These are phyloP conservation scores for Lagorchestes hirsutus DNA, from an alignment of 2,797 vertebrate species.

Conservation along the genomic window DNA sequence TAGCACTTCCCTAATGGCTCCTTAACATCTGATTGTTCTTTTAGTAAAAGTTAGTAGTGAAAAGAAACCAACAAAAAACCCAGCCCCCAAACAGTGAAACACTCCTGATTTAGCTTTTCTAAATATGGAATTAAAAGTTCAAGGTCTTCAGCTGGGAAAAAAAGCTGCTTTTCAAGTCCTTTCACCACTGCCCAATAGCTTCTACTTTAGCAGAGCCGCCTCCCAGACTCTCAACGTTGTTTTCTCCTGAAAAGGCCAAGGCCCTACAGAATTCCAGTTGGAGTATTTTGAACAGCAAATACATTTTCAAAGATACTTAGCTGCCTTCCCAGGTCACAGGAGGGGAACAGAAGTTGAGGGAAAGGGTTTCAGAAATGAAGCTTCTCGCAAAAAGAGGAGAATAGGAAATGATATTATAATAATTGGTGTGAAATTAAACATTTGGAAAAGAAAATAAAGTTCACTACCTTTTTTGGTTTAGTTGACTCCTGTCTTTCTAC, in stretches of 20 bases:
- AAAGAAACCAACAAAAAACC: constrained; percentile 52
- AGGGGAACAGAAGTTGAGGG: background rate
- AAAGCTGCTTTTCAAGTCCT: constrained; percentile 40
- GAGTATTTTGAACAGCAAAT: constrained; percentile 61
- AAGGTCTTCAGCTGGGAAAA: constrained; percentile 73
- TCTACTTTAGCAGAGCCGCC: constrained; percentile 19
- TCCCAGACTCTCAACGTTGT: constrained; percentile 43
- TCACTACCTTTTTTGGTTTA: constrained; percentile 13
- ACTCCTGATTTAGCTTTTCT: constrained; percentile 76
- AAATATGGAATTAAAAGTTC: constrained; percentile 76
- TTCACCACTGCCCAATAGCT: constrained; percentile 1
- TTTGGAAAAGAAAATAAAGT: constrained; percentile 45
- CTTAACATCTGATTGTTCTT: constrained; percentile 48
- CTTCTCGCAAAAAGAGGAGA: constrained; percentile 48
- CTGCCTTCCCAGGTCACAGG: constrained; percentile 15
- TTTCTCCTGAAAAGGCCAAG: constrained; percentile 68
- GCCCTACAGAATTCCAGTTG: constrained; percentile 44
- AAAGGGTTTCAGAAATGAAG: constrained; percentile 18
- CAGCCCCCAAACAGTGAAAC: constrained; percentile 60
- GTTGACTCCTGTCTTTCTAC: constrained; percentile 35
- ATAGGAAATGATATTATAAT: constrained; percentile 42
- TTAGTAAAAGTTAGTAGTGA: constrained; percentile 42
- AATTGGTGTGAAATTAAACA: constrained; percentile 58
- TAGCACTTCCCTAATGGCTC: constrained; percentile 25
- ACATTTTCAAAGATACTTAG: constrained; percentile 56